These are phyloP conservation scores for Malachius bipustulatus DNA, from an alignment of 2,888 invertebrate genomes.

Conservation along the genomic window DNA sequence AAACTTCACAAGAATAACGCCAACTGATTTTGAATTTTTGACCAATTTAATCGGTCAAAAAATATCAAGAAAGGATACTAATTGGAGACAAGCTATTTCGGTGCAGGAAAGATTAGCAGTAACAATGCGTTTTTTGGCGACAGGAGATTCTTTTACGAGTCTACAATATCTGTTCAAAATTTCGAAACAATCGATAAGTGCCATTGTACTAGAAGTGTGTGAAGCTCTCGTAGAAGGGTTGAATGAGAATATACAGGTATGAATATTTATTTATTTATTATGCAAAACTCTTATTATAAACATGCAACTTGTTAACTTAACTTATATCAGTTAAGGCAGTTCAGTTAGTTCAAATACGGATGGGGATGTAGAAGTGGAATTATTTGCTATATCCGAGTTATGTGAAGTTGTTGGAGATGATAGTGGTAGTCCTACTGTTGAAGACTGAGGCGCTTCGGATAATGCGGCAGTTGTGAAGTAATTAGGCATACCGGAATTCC, in stretches of 20 bases:
- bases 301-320: no score
- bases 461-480: no score
- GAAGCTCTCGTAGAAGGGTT: neutral
- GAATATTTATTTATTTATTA: neutral
- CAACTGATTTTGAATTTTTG: no score
- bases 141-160: neutral
- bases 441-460: no score
- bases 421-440: no score
- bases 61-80: neutral
- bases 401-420: no score
- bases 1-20: no score
- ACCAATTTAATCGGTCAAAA: no score
- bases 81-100: neutral
- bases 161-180: conserved; percentile 1
- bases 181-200: neutral
- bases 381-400: no score
- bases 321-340: neutral
- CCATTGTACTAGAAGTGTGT: neutral
- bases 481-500: no score
- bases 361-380: no score
- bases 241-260: neutral
- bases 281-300: neutral
- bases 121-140: neutral
- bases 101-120: neutral
- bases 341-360: no score